phyloP scores from a whole-genome alignment of 2,797 vertebrate species.

The Heliangelus exortis region DNA sequence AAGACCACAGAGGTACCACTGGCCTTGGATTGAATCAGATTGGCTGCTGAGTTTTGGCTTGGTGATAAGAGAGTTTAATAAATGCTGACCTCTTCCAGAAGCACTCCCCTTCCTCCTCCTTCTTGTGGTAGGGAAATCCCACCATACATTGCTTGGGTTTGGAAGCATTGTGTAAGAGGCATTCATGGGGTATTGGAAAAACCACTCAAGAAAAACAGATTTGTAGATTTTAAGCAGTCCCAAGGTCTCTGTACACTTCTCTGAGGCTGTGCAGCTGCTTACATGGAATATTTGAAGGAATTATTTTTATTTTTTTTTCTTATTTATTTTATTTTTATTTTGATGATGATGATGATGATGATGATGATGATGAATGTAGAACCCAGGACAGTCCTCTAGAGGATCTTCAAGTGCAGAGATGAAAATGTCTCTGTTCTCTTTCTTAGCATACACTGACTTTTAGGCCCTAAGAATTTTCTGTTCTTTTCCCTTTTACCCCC shows the following conservation, averaged over 20 bases:
- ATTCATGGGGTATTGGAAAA: rapidly evolving
- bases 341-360: too few relatives aligned
- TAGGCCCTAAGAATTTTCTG: neutral
- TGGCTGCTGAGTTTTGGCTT: neutral
- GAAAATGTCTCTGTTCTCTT: neutral
- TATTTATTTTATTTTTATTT: too few relatives aligned
- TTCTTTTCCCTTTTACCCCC: neutral
- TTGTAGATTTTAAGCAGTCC: neutral
- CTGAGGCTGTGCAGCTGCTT: neutral
- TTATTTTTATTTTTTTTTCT: neutral
- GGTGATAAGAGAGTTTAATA: neutral
- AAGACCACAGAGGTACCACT: neutral
- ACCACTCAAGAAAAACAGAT: neutral
- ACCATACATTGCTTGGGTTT: neutral
- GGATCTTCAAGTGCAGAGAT: neutral
- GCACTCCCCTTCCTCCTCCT: neutral
- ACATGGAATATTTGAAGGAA: neutral
- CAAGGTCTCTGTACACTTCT: neutral
- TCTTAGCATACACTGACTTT: neutral
- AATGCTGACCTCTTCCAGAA: neutral
- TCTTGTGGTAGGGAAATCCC: neutral
- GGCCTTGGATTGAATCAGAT: neutral
- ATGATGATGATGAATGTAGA: neutral
- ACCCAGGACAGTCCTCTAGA: neutral
- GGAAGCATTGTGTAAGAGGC: neutral